Percentiles rank a stretch among this genome's conserved stretches.
Conservation (phyloP, 2,888 invertebrate species). For the Nomada flava region DNA sequence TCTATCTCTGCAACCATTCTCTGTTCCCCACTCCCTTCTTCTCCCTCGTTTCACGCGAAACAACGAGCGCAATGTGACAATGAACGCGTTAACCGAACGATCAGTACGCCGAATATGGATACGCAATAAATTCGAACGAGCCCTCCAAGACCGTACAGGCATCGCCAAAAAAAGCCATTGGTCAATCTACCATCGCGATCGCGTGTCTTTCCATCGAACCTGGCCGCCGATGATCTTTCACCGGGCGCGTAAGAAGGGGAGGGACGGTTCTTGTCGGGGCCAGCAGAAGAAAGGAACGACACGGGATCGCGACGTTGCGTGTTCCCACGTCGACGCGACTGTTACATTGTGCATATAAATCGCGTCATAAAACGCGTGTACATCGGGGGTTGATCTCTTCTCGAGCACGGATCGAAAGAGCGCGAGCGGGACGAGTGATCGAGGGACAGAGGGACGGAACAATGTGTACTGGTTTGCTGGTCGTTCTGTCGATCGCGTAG, state of each 20-base stretch:
- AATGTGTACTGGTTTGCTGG: conserved; percentile 47
- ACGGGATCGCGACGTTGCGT: conserved; percentile 52
- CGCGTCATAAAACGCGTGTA: conserved; percentile 70
- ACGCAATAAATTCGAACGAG: conserved; percentile 44
- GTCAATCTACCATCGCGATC: conserved; percentile 50
- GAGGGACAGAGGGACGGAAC: not conserved
- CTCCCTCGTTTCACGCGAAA: conserved; percentile 10
- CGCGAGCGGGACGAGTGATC: not conserved
- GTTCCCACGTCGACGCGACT: conserved; percentile 65
- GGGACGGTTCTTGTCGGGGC: conserved; percentile 39
- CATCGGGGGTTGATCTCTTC: conserved; percentile 33
- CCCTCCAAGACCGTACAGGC: not conserved
- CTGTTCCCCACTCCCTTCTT: not conserved
- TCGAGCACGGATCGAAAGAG: not conserved
- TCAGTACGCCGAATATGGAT: conserved; percentile 41
- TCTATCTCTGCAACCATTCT: not conserved
- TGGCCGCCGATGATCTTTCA: conserved; percentile 27
- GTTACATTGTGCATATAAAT: conserved; percentile 70
- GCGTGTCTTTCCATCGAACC: conserved; percentile 44
- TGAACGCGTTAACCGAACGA: conserved; percentile 24
- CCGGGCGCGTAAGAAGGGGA: not conserved
- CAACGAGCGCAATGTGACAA: conserved; percentile 21
- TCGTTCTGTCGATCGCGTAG: conserved; percentile 13
- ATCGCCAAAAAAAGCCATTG: conserved; percentile 22
- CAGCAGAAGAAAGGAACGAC: conserved; percentile 52